Evolutionary conservation across 1,140 invertebrate genomes (phyloP).

Genomic region (Drosophila watanabei): DNA sequence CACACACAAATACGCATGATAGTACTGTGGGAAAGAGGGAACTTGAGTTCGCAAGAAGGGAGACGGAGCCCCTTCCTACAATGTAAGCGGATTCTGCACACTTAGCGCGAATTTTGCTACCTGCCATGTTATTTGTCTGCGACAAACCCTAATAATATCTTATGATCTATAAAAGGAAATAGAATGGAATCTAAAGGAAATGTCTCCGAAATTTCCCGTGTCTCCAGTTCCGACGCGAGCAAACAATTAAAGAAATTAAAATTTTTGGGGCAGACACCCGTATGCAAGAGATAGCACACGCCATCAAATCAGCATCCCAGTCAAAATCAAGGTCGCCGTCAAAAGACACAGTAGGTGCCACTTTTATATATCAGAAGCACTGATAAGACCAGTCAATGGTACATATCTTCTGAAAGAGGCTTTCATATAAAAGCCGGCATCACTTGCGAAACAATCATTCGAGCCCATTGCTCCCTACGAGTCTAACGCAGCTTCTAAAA

Average conservation of each 20-base stretch:
- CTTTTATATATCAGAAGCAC: conserved; percentile 6
- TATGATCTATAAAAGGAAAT: conserved; percentile 7
- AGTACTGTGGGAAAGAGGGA: not conserved
- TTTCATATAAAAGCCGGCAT: conserved; percentile 64
- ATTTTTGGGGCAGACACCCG: conserved; percentile 9
- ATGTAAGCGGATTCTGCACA: not conserved
- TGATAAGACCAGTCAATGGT: conserved; percentile 44
- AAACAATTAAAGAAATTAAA: conserved; percentile 71
- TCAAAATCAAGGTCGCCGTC: conserved; percentile 29
- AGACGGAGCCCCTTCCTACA: not conserved
- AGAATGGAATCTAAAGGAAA: not conserved
- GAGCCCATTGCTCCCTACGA: conserved; percentile 42
- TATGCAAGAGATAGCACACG: conserved; percentile 26
- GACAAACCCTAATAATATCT: not conserved
- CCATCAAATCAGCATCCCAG: conserved; percentile 41
- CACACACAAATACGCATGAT: conserved; percentile 5
- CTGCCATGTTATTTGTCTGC: not conserved
- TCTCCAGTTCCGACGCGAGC: conserved; percentile 15
- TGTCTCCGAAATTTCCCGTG: not conserved
- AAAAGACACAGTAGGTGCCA: conserved; percentile 1
- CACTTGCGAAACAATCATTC: conserved; percentile 55
- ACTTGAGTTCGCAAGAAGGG: not conserved
- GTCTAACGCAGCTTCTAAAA: conserved; percentile 21
- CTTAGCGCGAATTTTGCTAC: not conserved
- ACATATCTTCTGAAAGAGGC: conserved; percentile 8